Percentiles rank a stretch among this genome's conserved stretches.
phyloP scores from a whole-genome alignment of 2,888 invertebrate genomes.

The Buathra laborator region DNA sequence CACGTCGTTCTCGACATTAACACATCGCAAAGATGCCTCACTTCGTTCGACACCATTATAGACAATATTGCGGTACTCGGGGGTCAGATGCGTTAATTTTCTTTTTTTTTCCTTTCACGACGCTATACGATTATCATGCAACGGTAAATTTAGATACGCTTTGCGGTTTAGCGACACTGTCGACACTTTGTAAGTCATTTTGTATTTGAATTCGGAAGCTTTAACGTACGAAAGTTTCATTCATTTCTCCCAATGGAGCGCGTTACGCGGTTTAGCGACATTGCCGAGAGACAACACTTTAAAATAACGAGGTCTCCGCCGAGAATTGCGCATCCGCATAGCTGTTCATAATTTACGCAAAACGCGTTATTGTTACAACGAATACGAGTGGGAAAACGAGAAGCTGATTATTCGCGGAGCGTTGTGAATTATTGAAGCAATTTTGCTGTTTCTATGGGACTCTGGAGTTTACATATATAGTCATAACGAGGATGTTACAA shows the following conservation, averaged over 20 bases:
- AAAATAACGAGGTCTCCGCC: no score
- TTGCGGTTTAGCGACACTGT: constrained; percentile 2
- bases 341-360: no score
- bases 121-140: not conserved
- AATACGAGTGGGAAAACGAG: no score
- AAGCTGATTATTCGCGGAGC: not conserved
- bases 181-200: not conserved
- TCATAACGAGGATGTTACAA: constrained; percentile 1
- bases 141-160: not conserved
- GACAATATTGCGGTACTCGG: no score
- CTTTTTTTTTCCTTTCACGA: not conserved
- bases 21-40: not conserved
- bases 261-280: constrained; percentile 36
- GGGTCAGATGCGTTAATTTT: not conserved
- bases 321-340: no score
- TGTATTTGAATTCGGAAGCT: constrained; percentile 1
- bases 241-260: not conserved
- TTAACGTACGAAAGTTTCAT: constrained; percentile 12
- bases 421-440: not conserved
- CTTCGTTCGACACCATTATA: not conserved
- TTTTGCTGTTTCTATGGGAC: constrained; percentile 1
- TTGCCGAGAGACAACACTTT: not conserved
- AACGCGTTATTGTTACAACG: no score
- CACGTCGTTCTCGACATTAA: no score
- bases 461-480: not conserved